phyloP scores from a whole-genome alignment of 1,140 invertebrate species.

The Apis florea region DNA sequence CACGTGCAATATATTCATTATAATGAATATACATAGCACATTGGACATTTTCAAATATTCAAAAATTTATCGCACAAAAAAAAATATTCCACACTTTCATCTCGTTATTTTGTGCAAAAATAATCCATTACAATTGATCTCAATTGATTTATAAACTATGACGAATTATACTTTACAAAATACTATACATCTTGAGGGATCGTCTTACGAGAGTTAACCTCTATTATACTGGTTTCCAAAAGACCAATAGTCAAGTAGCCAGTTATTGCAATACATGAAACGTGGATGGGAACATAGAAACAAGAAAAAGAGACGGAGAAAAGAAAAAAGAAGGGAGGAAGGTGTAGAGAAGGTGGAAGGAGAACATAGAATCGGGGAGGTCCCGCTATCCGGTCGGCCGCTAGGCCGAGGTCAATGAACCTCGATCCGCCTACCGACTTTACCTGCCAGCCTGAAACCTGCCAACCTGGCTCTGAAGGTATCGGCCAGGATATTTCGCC shows the following conservation, averaged over 20 bases:
- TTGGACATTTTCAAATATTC: neutral
- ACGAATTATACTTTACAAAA: neutral
- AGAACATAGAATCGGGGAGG: slow-evolving; percentile 62
- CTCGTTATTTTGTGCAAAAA: neutral
- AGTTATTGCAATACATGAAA: slow-evolving; percentile 1
- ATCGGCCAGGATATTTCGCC: slow-evolving; percentile 37
- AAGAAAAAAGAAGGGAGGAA: slow-evolving; percentile 5
- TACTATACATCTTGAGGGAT: neutral
- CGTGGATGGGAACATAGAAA: slow-evolving; percentile 28
- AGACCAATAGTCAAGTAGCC: neutral
- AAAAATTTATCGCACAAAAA: neutral
- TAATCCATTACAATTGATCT: neutral
- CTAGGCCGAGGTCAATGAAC: slow-evolving; percentile 78
- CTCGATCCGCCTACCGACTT: slow-evolving; percentile 76
- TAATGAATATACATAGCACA: too few relatives aligned
- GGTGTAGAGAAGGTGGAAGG: slow-evolving; percentile 25
- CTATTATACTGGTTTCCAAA: neutral
- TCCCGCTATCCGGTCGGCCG: slow-evolving; percentile 79
- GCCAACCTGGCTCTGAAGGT: slow-evolving; percentile 38
- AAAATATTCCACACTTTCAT: neutral
- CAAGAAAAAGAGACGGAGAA: slow-evolving; percentile 10
- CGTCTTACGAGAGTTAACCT: neutral
- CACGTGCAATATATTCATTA: neutral
- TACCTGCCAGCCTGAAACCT: slow-evolving; percentile 72
- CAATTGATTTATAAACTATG: neutral